These are phyloP conservation scores for Oophaga pumilio DNA, from an alignment of 2,113 vertebrate genomes.

Conservation along the genomic window DNA sequence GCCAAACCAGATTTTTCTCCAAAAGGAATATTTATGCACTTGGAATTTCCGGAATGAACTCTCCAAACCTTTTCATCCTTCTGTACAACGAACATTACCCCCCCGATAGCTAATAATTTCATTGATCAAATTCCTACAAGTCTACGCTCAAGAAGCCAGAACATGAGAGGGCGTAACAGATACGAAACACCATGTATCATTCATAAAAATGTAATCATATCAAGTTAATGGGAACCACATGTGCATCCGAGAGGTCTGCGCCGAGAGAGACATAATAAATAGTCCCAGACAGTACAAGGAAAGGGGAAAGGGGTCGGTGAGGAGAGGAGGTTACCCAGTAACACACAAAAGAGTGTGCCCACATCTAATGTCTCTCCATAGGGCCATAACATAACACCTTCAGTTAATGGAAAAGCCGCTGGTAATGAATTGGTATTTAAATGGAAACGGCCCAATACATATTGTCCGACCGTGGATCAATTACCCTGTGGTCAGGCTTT, in stretches of 20 bases:
- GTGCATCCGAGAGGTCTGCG: conserved; percentile 19
- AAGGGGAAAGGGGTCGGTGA: neutral
- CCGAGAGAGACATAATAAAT: conserved; percentile 42
- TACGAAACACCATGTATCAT: conserved; percentile 31
- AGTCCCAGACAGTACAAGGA: conserved; percentile 20
- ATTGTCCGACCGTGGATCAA: conserved; percentile 9
- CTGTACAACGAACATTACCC: neutral
- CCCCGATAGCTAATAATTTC: neutral
- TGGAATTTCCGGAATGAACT: neutral
- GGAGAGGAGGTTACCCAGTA: conserved; percentile 29
- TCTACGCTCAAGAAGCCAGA: neutral
- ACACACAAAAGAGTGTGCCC: neutral
- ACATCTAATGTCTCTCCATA: neutral
- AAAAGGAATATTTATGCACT: neutral
- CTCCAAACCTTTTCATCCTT: neutral
- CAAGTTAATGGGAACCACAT: conserved; percentile 48
- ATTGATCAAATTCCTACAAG: conserved; percentile 10
- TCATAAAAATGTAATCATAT: conserved; percentile 42
- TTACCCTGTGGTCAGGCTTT: neutral
- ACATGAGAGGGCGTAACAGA: conserved; percentile 4
- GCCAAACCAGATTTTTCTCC: too few species aligned
- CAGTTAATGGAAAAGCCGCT: conserved; percentile 11
- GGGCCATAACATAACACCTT: neutral
- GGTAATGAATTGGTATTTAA: conserved; percentile 10
- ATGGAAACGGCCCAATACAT: conserved; percentile 8